phyloP scores from a whole-genome alignment of 1,140 invertebrate species.

The Episyrphus balteatus region DNA sequence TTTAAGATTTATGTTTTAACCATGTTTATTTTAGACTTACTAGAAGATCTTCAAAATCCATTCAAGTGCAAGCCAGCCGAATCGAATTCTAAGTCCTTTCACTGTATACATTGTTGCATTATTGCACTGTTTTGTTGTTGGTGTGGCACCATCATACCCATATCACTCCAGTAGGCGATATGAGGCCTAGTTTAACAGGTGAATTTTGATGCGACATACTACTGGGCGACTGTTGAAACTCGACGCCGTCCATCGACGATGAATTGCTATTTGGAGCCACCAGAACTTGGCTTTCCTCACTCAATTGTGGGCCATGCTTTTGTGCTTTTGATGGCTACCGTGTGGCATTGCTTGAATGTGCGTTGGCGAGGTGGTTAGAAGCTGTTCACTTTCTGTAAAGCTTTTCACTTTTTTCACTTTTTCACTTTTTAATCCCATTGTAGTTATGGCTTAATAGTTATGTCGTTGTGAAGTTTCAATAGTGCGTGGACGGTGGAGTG shows the following conservation, averaged over 20 bases:
- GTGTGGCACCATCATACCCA: conserved; percentile 34
- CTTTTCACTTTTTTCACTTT: no score
- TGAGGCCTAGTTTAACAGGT: conserved; percentile 30
- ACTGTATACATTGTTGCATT: conserved; percentile 28
- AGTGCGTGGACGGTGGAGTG: no score
- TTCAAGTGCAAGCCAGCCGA: conserved; percentile 41
- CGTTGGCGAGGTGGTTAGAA: conserved; percentile 83
- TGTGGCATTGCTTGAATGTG: conserved; percentile 87
- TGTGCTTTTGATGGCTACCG: conserved; percentile 78
- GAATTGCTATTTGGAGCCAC: conserved; percentile 14
- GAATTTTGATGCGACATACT: conserved; percentile 20
- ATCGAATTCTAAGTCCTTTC: conserved; percentile 42
- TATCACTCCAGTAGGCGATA: conserved; percentile 35
- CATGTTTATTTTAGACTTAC: conserved; percentile 13
- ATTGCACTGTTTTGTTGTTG: conserved; percentile 36
- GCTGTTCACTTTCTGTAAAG: no score
- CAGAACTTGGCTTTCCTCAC: conserved; percentile 24
- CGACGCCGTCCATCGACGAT: conserved; percentile 9
- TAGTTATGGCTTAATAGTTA: no score
- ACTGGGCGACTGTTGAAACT: conserved; percentile 12
- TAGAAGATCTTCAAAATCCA: conserved; percentile 37
- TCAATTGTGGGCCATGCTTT: conserved; percentile 34
- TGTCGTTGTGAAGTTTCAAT: no score
- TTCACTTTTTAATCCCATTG: no score
- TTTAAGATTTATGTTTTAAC: background rate